Base-by-base conservation (phyloP, 1,140 invertebrate genomes). In the Trissolcus basalis region DNA sequence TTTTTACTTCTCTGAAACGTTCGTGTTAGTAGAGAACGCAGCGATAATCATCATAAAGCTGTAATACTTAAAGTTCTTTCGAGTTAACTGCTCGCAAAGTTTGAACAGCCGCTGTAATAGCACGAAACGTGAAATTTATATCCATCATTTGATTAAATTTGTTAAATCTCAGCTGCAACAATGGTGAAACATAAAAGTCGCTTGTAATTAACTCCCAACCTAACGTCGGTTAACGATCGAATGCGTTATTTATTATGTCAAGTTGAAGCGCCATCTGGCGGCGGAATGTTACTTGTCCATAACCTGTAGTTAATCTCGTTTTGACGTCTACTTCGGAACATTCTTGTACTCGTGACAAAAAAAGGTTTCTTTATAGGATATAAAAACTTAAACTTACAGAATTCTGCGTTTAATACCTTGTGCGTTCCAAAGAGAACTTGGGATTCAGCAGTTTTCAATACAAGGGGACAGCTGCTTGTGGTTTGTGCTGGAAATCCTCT, bases 401-500 rank as follows among this genome's bases (percentile, higher is more conserved):
- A n/a, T n/a, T n/a, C n/a, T n/a, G n/a, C n/a, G n/a, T n/a, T n/a
- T n/a, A n/a, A n/a, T n/a, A n/a, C n/a, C n/a, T n/a, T n/a, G n/a
- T n/a, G n/a, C n/a, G n/a, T n/a, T n/a, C n/a, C n/a, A n/a, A 27
- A 27, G 6, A 27, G 19, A 27, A 27, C 19, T 6, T 27, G 1
- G 19, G 2, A 27, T 27, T 27, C 19, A 27, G 2, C 19, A 27
- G 19, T 3, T 27, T 27, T 27, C 6, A 6, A 27, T 27, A 27
- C 19, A 27, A 27, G 2, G 6, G 19, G 6, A 27, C 19, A 1
- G 71, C 49, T 58, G 71, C 63, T 68, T 43, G 14, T 58, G 58
- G 58, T 16, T 45, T 53, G 45, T 75, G 72, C 68, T 68, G 72
- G 72, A 75, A 75, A 69, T 75, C 64, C 72, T 63, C 13, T 68